A percentile compares a stretch with the other conserved stretches of the same genome.
Conservation (phyloP, 1,140 invertebrate species). For the Drosophila lacteicornis region DNA sequence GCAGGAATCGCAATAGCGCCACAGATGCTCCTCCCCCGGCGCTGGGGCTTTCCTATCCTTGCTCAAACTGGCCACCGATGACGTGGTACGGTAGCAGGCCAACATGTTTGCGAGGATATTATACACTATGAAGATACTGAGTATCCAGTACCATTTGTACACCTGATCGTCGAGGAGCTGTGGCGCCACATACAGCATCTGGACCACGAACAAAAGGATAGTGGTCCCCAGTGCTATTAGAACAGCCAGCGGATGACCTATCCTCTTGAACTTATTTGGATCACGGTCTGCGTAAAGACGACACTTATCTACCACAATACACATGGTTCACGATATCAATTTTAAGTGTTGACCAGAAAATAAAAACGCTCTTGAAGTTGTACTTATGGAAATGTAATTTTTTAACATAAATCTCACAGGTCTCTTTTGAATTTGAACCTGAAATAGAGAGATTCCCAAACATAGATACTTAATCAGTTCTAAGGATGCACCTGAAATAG, state of each 20-base stretch:
- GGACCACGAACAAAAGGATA: not conserved
- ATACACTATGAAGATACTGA: constrained; percentile 14
- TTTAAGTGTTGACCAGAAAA: not conserved
- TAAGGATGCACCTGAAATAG: not conserved
- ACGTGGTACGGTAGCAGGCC: constrained; percentile 21
- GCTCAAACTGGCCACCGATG: constrained; percentile 29
- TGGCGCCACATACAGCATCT: constrained; percentile 39
- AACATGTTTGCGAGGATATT: constrained; percentile 56
- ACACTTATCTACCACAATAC: not conserved
- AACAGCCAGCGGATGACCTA: constrained; percentile 18
- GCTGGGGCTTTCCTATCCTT: not conserved
- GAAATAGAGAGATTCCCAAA: too few relatives aligned
- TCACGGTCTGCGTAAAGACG: not conserved
- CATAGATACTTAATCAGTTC: not conserved
- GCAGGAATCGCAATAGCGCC: constrained; percentile 92
- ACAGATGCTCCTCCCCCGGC: constrained; percentile 77
- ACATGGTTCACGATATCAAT: not conserved
- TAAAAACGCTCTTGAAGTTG: not conserved
- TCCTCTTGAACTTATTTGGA: constrained; percentile 4
- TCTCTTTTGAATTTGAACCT: not conserved
- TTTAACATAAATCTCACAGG: not conserved
- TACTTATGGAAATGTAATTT: not conserved
- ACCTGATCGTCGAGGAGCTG: not conserved
- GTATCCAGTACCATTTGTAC: constrained; percentile 35
- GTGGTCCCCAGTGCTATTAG: not conserved